Evolutionary conservation across 1,140 invertebrate genomes (phyloP), one percentile per base, ranked within the genome.

Genomic region (Micrasema minimum): DNA sequence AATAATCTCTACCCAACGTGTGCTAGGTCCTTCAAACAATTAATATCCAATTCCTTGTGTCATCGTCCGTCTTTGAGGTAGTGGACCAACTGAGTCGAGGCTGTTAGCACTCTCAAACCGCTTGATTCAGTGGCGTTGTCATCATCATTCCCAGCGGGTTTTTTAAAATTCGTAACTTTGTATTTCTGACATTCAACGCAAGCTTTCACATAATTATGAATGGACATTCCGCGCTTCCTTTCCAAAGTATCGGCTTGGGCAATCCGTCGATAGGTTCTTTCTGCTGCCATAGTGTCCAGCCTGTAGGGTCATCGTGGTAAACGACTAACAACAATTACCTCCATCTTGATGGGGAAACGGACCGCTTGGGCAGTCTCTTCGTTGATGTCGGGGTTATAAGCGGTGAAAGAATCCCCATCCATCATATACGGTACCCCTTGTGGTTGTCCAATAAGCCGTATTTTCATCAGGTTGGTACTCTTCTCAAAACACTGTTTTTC

Each of bases 1-100:
- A 78, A 77, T 14, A 80, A 23, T n/a, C 59, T 81, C 79, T 1
- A 82, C 76, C 77, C 77, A 2, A 77, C 75, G 37, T 76, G 59
- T 76, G 66, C 46, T 0, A 77, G 71, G 35, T 80, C 80, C 61
- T 80, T 77, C n/a, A n/a, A 1, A 70, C 68, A 0, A 79, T 70
- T 4, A 80, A 22, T 2, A 80, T 71, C 11, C 78, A 66, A 0
- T 77, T 77, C 1, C 78, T n/a, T n/a, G n/a, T 77, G 2, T 76
- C 76, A n/a, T 71, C 71, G 65, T 77, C 11, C 64, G 46, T 7
- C 5, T 5, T 5, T n/a, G n/a, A 14, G 46, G 46, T 20, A 48
- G 46, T 20, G 46, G 46, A n/a, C 48, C 48, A 20, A 51, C 5
- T 3, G 18, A 12, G 18, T 51, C 48, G 18, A 51, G 16, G n/a